phyloP scores from a whole-genome alignment of 2,797 vertebrate genomes.

The Enoplosus armatus region DNA sequence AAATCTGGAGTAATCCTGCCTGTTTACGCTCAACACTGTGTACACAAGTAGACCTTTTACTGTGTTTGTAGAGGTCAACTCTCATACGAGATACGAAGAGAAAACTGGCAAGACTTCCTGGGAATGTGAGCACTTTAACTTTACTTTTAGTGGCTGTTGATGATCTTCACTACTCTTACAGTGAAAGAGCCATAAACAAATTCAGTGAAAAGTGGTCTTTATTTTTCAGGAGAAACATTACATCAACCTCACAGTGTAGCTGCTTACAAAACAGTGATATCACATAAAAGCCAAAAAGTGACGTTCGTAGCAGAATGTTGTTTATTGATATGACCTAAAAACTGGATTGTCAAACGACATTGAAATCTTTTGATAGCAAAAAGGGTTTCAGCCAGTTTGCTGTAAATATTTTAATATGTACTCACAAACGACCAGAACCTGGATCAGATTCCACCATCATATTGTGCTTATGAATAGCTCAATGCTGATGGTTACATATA shows the following conservation, averaged over 20 bases:
- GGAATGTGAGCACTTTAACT: neutral
- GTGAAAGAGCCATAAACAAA: neutral
- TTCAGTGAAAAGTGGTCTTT: slow-evolving; percentile 45
- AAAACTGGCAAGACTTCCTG: neutral
- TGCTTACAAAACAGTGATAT: slow-evolving; percentile 32
- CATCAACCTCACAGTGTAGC: slow-evolving; percentile 18
- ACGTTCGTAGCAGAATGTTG: slow-evolving; percentile 15
- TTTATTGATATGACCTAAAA: neutral
- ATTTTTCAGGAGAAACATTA: slow-evolving; percentile 30
- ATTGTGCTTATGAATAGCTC: slow-evolving; percentile 10
- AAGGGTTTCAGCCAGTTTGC: neutral
- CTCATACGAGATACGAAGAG: neutral
- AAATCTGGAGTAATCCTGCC: slow-evolving; percentile 59
- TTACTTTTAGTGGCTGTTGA: neutral
- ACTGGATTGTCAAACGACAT: slow-evolving; percentile 36
- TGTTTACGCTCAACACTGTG: slow-evolving; percentile 41
- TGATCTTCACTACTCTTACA: neutral
- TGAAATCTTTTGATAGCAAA: slow-evolving; percentile 12
- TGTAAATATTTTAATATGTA: slow-evolving; percentile 10
- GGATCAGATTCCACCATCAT: neutral
- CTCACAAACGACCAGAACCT: slow-evolving; percentile 9
- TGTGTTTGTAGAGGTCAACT: slow-evolving; percentile 17
- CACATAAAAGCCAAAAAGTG: slow-evolving; percentile 13
- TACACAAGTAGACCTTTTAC: slow-evolving; percentile 16
- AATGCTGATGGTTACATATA: neutral